Evolutionary conservation across 2,888 invertebrate species (phyloP).

Genomic region (Rhagonycha lutea): DNA sequence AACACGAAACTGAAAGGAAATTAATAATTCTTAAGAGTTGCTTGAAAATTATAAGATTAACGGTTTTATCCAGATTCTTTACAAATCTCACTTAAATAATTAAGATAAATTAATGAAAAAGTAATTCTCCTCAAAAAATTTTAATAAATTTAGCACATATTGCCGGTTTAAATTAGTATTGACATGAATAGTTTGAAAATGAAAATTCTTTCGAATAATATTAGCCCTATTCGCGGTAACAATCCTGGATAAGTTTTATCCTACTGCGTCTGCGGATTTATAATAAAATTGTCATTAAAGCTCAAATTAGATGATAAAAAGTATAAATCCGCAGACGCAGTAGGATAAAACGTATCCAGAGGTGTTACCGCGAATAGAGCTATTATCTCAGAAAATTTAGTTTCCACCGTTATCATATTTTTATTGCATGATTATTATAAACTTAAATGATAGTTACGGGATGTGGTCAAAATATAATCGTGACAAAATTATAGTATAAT

Average conservation of each 20-base stretch:
- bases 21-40: not conserved
- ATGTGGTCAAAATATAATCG: not conserved
- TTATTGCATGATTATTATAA: not conserved
- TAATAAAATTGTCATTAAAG: too few species aligned
- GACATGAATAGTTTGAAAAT: not conserved
- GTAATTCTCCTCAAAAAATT: not conserved
- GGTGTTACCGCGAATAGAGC: too few species aligned
- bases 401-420: not conserved
- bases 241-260: too few species aligned
- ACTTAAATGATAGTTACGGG: not conserved
- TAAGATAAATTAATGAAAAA: not conserved
- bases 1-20: not conserved
- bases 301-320: too few species aligned
- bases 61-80: not conserved
- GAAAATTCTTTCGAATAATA: not conserved
- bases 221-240: too few species aligned
- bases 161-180: not conserved
- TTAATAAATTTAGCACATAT: not conserved
- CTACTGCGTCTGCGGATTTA: too few species aligned
- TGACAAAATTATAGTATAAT: too few species aligned
- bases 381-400: not conserved
- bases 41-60: not conserved
- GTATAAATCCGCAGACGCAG: too few species aligned
- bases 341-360: too few species aligned
- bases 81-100: not conserved